A percentile compares a stretch with the other conserved stretches of the same genome.
Evolutionary conservation across 2,888 invertebrate genomes (phyloP).

Genomic region (Eupeodes latifasciatus): DNA sequence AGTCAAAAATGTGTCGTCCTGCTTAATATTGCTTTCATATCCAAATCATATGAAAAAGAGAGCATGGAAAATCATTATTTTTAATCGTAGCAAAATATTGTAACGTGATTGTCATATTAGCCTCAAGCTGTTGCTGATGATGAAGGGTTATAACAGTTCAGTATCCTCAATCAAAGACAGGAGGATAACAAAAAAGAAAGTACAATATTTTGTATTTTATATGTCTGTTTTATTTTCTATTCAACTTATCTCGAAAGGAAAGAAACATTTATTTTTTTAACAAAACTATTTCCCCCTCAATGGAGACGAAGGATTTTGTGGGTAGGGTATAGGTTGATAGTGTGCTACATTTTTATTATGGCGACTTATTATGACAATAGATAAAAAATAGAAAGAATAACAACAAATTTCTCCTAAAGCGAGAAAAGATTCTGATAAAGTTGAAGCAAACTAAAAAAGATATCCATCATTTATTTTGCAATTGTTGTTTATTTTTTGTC

Average conservation of each 20-base stretch:
- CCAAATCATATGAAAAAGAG: background rate
- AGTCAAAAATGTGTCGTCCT: background rate
- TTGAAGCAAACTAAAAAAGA: too few species aligned
- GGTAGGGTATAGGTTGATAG: too few species aligned
- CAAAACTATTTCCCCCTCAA: background rate
- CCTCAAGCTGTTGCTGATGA: background rate
- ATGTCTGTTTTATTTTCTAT: background rate
- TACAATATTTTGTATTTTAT: background rate
- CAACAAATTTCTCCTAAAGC: background rate
- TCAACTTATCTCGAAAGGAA: background rate
- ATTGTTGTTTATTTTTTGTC: too few species aligned
- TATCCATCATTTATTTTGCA: too few species aligned
- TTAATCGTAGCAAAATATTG: slow-evolving; percentile 4
- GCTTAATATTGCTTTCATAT: background rate
- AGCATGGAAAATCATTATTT: slow-evolving; percentile 7
- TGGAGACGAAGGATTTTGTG: background rate
- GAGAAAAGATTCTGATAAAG: background rate
- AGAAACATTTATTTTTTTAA: background rate
- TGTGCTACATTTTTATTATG: background rate
- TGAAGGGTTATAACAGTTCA: slow-evolving; percentile 7
- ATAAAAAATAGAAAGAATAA: background rate
- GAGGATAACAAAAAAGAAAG: background rate
- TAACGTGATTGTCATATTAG: background rate
- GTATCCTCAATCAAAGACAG: background rate
- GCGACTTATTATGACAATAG: background rate